Evolutionary conservation across 2,113 vertebrate species (phyloP), one percentile per base, ranked within the genome.

Genomic region (Maccullochella peelii): DNA sequence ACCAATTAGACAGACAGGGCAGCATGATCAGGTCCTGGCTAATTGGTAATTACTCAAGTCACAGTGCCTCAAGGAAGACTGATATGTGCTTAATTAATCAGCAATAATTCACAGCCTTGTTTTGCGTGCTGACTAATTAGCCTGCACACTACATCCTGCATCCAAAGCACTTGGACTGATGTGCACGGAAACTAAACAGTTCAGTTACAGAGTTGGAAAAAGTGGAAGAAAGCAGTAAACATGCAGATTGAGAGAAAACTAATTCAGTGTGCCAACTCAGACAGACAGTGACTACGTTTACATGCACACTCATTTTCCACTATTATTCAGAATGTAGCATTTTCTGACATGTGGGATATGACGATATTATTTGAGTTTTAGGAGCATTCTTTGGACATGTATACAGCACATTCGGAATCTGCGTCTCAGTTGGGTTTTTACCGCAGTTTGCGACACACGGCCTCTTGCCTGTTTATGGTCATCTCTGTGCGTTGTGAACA

Each of bases 1-100:
- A 65, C 57, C 44, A 86, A 85, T 85, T 73, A 84, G 69, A 74
- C 77, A 23, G 67, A 25, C 61, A 21, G 65, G 63, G 38, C 14
- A 12, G n/a, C 47, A 27, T 5, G 9, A 55, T 50, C 73, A 30
- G 52, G 36, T 55, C 54, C 50, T 40, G 33, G 38, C 30, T 88
- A 69, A 88, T 79, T 72, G 75, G 52, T 67, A 27, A 63, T 73
- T 73, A 77, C 47, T 68, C 61, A 61, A 62, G 42, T 62, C 61
- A 61, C 73, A 55, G 61, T 52, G 52, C 23, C 66, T 68, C 21
- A 71, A 58, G 73, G 21, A 57, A 38, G 52, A 73, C 67, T 54
- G 58, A 58, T 40, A 47, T 58, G 47, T 69, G 36, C 54, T 66
- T 75, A 75, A 79, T 86, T 75, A 83, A 79, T 65, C 38, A 74